A percentile compares a stretch with the other conserved stretches of the same genome.
Evolutionary conservation across 2,113 vertebrate genomes (phyloP).

Genomic region (Struthio camelus): DNA sequence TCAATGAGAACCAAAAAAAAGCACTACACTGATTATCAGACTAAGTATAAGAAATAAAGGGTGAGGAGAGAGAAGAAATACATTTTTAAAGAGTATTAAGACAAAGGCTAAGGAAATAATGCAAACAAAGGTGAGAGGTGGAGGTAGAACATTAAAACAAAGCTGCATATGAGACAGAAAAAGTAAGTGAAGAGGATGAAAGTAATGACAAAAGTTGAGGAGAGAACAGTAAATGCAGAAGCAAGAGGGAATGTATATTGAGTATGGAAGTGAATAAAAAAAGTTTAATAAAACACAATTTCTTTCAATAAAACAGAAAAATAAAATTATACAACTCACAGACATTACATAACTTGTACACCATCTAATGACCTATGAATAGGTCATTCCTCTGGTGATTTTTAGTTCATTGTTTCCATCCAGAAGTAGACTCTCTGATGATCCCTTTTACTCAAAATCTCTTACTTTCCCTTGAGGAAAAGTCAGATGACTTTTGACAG

Average conservation of each 20-base stretch:
- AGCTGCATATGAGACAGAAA: background rate
- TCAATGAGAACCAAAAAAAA: background rate
- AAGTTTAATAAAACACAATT: background rate
- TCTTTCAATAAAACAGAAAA: background rate
- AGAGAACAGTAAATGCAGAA: background rate
- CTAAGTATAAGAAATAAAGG: background rate
- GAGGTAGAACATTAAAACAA: background rate
- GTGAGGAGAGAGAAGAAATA: background rate
- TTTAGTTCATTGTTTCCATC: background rate
- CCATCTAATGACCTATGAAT: background rate
- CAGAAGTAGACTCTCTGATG: background rate
- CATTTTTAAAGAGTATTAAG: background rate
- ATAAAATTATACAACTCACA: background rate
- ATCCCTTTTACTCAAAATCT: background rate
- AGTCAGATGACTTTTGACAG: background rate
- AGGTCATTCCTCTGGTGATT: background rate
- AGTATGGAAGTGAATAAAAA: background rate
- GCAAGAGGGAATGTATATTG: background rate
- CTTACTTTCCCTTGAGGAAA: accelerated
- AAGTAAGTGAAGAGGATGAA: background rate
- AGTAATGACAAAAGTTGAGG: background rate
- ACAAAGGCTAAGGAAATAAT: background rate
- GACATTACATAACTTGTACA: background rate
- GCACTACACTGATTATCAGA: accelerated
- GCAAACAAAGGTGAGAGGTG: background rate